Evolutionary conservation across 1,140 invertebrate species (phyloP).

Genomic region (Araneus ventricosus): DNA sequence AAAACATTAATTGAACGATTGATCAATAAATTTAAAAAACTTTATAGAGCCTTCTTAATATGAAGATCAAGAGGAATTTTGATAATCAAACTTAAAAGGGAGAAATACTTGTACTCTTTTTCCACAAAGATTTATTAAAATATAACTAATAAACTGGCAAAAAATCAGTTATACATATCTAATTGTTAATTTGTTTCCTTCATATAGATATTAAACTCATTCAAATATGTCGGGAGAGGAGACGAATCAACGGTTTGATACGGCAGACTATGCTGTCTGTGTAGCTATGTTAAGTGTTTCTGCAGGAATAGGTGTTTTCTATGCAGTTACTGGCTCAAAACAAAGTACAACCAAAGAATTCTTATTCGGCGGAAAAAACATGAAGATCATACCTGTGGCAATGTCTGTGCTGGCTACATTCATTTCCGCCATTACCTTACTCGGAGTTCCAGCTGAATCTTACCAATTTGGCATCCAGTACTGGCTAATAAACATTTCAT

Average conservation of each 20-base stretch:
- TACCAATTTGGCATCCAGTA: constrained; percentile 91
- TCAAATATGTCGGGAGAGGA: constrained; percentile 7
- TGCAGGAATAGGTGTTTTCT: constrained; percentile 88
- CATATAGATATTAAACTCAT: not conserved
- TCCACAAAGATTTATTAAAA: too few relatives aligned
- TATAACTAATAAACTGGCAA: too few relatives aligned
- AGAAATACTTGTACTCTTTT: too few relatives aligned
- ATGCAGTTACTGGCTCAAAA: constrained; percentile 90
- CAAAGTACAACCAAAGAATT: constrained; percentile 94
- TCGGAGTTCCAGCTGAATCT: constrained; percentile 92
- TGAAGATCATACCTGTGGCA: constrained; percentile 88
- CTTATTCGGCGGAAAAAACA: constrained; percentile 88
- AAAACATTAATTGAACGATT: too few relatives aligned
- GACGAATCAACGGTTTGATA: constrained; percentile 1
- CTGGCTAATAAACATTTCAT: constrained; percentile 88
- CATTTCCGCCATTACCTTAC: constrained; percentile 92
- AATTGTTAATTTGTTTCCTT: not conserved
- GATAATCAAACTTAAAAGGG: too few relatives aligned
- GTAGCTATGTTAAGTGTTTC: constrained; percentile 80
- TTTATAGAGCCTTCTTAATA: too few relatives aligned
- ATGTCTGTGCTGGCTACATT: constrained; percentile 82
- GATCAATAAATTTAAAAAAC: too few relatives aligned
- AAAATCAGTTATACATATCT: too few relatives aligned
- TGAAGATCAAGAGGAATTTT: too few relatives aligned
- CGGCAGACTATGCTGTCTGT: constrained; percentile 85